phyloP scores from a whole-genome alignment of 1,140 invertebrate species.

The Drosophila yakuba region DNA sequence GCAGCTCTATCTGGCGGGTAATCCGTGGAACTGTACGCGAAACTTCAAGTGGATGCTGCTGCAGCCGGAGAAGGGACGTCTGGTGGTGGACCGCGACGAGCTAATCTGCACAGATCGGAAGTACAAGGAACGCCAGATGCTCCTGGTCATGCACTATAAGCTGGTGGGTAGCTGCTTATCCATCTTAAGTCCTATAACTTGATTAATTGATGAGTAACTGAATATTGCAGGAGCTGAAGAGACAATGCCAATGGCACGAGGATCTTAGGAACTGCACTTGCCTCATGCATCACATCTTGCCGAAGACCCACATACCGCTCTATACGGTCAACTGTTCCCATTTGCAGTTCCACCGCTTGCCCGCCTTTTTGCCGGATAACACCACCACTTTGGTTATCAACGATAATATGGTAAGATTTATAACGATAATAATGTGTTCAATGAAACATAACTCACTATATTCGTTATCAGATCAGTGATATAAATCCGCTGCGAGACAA shows the following conservation, averaged over 20 bases:
- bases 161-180: constrained; percentile 75
- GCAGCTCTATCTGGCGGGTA: constrained; percentile 85
- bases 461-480: constrained; percentile 86
- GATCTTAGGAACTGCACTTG: constrained; percentile 76
- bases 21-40: constrained; percentile 87
- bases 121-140: constrained; percentile 85
- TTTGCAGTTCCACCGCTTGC: constrained; percentile 61
- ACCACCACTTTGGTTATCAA: constrained; percentile 73
- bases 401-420: constrained; percentile 68
- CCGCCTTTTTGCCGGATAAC: constrained; percentile 72
- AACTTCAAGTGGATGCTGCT: constrained; percentile 86
- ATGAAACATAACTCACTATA: too few species aligned
- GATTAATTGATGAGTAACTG: constrained; percentile 82
- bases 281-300: constrained; percentile 68
- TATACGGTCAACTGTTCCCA: constrained; percentile 84
- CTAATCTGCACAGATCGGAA: constrained; percentile 85
- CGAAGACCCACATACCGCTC: constrained; percentile 85
- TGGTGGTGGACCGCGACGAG: constrained; percentile 86
- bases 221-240: constrained; percentile 46
- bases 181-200: too few species aligned
- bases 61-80: constrained; percentile 74
- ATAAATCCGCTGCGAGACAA: constrained; percentile 88
- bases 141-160: constrained; percentile 86
- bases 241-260: constrained; percentile 60
- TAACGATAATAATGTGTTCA: not conserved